These are phyloP conservation scores for Verasper variegatus DNA, from an alignment of 2,113 vertebrate genomes.

Conservation along the genomic window DNA sequence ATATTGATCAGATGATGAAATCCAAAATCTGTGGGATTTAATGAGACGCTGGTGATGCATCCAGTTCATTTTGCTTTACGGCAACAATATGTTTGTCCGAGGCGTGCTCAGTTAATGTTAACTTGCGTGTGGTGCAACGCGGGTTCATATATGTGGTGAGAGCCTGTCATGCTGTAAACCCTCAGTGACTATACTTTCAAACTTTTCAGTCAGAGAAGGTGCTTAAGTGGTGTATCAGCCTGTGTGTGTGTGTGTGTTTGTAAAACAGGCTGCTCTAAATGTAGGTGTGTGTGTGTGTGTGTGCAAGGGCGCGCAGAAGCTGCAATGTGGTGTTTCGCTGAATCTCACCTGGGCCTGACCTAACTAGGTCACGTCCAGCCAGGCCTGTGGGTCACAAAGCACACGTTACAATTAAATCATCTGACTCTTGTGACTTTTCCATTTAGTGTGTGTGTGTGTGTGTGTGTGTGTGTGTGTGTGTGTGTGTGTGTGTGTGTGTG, in stretches of 20 bases:
- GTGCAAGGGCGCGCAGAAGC: conserved; percentile 22
- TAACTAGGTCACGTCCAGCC: conserved; percentile 62
- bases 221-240: conserved; percentile 39
- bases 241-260: conserved; percentile 23
- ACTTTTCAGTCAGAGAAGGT: conserved; percentile 37
- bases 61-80: not conserved
- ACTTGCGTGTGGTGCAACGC: not conserved
- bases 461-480: conserved; percentile 9
- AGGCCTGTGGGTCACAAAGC: conserved; percentile 42
- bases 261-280: conserved; percentile 18
- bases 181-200: conserved; percentile 3
- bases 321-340: conserved; percentile 42
- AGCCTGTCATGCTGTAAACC: not conserved
- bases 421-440: conserved; percentile 32
- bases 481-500: conserved; percentile 14
- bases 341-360: conserved; percentile 68
- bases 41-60: not conserved
- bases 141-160: not conserved
- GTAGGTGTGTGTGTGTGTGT: conserved; percentile 34
- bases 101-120: not conserved
- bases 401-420: conserved; percentile 45
- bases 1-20: not conserved
- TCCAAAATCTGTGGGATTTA: not conserved
- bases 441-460: conserved; percentile 19
- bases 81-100: not conserved